A percentile compares a stretch with the other conserved stretches of the same genome.
These are phyloP conservation scores for Rhogogaster chlorosoma DNA, from an alignment of 2,888 invertebrate species.

Conservation along the genomic window DNA sequence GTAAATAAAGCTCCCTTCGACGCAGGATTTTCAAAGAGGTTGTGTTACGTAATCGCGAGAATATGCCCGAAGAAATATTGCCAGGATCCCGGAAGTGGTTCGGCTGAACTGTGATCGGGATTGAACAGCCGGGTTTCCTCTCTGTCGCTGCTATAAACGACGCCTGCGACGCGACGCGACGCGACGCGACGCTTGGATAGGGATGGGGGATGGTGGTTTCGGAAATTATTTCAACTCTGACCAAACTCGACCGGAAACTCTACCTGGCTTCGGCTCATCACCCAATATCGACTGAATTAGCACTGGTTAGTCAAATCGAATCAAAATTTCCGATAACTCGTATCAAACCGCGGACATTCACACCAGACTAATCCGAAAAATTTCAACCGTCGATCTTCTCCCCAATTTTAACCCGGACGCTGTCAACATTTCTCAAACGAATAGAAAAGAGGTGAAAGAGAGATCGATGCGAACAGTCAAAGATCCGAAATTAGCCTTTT, in stretches of 20 bases:
- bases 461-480: background rate
- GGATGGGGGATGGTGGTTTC: background rate
- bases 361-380: too few species aligned
- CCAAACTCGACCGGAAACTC: background rate
- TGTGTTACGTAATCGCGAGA: slow-evolving; percentile 40
- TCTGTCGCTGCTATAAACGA: slow-evolving; percentile 8
- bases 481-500: background rate
- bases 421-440: too few species aligned
- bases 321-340: background rate
- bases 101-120: slow-evolving; percentile 29
- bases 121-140: slow-evolving; percentile 32
- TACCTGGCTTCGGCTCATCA: background rate
- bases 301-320: background rate
- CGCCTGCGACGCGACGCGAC: background rate
- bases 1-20: slow-evolving; percentile 8
- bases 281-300: slow-evolving; percentile 11
- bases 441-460: background rate
- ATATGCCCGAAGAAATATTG: slow-evolving; percentile 41
- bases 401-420: too few species aligned
- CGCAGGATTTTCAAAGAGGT: slow-evolving; percentile 32
- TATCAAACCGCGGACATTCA: background rate
- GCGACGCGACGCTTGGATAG: background rate
- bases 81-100: slow-evolving; percentile 28
- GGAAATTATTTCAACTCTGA: slow-evolving; percentile 23
- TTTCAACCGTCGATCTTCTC: background rate